Conservation (phyloP, 2,113 vertebrate species). For the Amphilophus citrinellus region DNA sequence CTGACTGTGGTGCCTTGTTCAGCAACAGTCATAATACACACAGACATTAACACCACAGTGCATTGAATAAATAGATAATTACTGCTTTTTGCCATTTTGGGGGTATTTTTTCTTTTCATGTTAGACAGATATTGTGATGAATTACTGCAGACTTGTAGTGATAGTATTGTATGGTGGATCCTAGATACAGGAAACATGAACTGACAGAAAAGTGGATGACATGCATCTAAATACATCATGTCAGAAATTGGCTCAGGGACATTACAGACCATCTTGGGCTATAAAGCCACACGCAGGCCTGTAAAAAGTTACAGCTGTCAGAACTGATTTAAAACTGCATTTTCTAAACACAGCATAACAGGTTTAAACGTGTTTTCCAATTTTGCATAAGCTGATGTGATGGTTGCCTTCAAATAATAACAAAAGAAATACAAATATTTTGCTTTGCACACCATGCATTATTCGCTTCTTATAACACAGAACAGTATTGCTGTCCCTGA, state of each 20-base stretch:
- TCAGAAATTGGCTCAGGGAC: neutral
- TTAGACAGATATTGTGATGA: neutral
- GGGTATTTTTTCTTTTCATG: neutral
- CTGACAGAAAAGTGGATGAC: neutral
- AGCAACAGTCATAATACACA: neutral
- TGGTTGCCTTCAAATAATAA: neutral
- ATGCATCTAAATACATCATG: neutral
- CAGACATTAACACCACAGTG: neutral
- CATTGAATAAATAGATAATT: neutral
- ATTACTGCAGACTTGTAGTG: neutral
- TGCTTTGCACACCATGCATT: neutral
- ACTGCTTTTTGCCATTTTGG: neutral
- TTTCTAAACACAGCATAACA: neutral
- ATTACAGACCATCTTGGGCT: neutral
- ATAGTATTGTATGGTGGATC: neutral
- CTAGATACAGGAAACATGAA: neutral
- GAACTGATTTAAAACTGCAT: neutral
- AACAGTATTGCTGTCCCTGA: conserved; percentile 1
- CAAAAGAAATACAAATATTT: neutral
- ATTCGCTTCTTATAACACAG: neutral
- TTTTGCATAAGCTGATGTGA: neutral
- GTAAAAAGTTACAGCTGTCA: neutral
- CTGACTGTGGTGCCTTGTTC: neutral
- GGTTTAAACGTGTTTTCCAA: neutral
- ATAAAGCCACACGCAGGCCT: neutral